Evolutionary conservation across 2,888 invertebrate genomes (phyloP), one percentile per base, ranked within the genome.

Genomic region (Meta bourneti): DNA sequence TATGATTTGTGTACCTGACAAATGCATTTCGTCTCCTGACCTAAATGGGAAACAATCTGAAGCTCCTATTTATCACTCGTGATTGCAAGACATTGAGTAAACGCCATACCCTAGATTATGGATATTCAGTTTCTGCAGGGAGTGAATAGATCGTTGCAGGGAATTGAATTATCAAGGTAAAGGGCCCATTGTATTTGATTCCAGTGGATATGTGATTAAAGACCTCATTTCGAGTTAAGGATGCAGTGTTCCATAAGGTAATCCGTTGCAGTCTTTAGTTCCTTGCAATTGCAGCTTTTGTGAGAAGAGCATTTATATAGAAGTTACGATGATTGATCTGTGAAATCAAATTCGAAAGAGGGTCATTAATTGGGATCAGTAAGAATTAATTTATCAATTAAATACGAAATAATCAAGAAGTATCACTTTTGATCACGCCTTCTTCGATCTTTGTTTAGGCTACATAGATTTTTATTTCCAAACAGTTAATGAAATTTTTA

Each of bases 41-140:
- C 84, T 34, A 74, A 84, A 84, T 84, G 84, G 84, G 84, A 84
- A 84, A 84, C 84, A 84, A 84, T 75, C 74, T 74, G 74, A 54
- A 9, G 34, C 74, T 52, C 52, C 75, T 84, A 84, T 84, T 84
- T 75, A 84, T 84, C 84, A 84, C 84, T 7, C 13, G 72, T 71
- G 82, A 82, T 72, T 82, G 75, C 61, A 8, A 84, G 84, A 84
- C 82, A 72, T 84, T 34, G 84, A 75, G 84, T 75, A 84, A 84
- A 84, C 16, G 84, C 84, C 74, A 9, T 19, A 49, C 19, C 84
- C 72, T 13, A 74, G 84, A 75, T 84, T 84, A 84, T 84, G 74
- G 84, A 84, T 84, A 84, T 84, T 61, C 54, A 51, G 20, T 54
- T 75, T 75, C 84, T 61, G 61, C 61, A 61, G 61, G 5, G 13